phyloP scores from a whole-genome alignment of 2,797 vertebrate genomes.

The Alauda arvensis region DNA sequence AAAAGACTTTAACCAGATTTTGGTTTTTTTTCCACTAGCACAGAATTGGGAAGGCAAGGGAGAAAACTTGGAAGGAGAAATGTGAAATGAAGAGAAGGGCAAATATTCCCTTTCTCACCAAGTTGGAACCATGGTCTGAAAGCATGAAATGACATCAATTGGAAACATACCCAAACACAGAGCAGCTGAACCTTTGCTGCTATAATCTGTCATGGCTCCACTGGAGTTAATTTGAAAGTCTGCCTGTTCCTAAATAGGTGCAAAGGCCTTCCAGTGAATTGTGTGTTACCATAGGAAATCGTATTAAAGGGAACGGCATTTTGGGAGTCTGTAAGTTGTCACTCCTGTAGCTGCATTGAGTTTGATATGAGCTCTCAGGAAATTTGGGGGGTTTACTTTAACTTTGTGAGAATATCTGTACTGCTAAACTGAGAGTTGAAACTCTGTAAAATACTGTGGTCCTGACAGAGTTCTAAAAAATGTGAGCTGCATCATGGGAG shows the following conservation, averaged over 20 bases:
- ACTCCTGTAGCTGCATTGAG: background rate
- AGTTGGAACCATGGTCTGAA: background rate
- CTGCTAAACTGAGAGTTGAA: background rate
- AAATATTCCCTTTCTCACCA: slow-evolving; percentile 4
- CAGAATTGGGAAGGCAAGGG: rapidly evolving
- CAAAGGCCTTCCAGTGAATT: slow-evolving; percentile 24
- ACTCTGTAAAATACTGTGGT: background rate
- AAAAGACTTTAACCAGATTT: background rate
- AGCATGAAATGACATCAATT: slow-evolving; percentile 34
- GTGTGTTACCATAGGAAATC: slow-evolving; percentile 35
- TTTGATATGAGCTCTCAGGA: background rate
- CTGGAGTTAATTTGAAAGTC: slow-evolving; percentile 16
- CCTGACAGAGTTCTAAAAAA: background rate
- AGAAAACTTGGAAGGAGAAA: slow-evolving; percentile 3
- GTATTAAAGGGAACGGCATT: slow-evolving; percentile 2
- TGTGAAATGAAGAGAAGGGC: background rate
- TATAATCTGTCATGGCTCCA: slow-evolving; percentile 38
- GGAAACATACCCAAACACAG: background rate
- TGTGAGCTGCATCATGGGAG: background rate
- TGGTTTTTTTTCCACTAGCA: background rate
- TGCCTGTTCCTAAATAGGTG: slow-evolving; percentile 31
- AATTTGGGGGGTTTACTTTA: background rate
- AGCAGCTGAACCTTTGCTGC: background rate
- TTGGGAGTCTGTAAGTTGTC: slow-evolving; percentile 4
- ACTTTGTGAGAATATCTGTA: background rate